Percentiles rank a stretch among this genome's conserved stretches.
phyloP scores from a whole-genome alignment of 2,113 vertebrate species.

The Silurus meridionalis region DNA sequence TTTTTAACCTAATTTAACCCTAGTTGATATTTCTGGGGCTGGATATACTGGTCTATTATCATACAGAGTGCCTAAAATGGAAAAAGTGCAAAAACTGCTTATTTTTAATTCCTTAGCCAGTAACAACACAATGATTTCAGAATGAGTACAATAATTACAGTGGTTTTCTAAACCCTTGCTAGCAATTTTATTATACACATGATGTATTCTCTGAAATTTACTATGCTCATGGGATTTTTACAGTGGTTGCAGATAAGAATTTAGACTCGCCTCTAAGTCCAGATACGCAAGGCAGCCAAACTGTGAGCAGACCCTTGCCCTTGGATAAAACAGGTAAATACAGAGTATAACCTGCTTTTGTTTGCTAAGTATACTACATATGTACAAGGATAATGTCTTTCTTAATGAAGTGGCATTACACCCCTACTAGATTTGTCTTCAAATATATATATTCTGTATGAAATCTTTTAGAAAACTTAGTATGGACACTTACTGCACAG shows the following conservation, averaged over 20 bases:
- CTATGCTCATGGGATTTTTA: conserved; percentile 4
- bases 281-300: neutral
- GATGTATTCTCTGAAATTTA: neutral
- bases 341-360: neutral
- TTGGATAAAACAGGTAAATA: neutral
- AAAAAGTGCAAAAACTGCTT: neutral
- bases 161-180: neutral
- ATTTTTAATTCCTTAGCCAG: neutral
- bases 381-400: neutral
- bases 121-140: neutral
- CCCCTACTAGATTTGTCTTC: too few species aligned
- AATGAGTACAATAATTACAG: neutral
- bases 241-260: neutral
- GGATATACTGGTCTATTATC: too few species aligned
- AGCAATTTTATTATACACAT: neutral
- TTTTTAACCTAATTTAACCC: neutral
- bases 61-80: neutral
- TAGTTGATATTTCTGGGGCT: neutral
- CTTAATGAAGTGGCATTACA: neutral
- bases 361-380: neutral
- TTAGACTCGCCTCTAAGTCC: neutral
- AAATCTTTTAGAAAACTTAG: neutral
- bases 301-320: neutral
- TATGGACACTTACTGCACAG: neutral
- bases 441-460: neutral